phyloP scores from a whole-genome alignment of 2,797 vertebrate species.

The Peromyscus nudipes region DNA sequence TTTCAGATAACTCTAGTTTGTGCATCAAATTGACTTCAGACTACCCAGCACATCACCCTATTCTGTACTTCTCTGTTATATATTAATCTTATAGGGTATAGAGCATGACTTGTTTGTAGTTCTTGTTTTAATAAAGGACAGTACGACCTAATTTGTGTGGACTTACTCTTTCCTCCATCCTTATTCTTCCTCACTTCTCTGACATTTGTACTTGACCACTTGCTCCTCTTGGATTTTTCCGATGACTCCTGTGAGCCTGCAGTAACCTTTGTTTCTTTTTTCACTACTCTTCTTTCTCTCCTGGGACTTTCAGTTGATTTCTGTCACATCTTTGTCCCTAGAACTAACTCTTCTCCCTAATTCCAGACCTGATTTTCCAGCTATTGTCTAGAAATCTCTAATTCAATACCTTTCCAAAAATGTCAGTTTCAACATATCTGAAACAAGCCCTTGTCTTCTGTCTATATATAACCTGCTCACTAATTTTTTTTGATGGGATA shows the following conservation, averaged over 20 bases:
- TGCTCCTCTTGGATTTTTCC: slow-evolving; percentile 11
- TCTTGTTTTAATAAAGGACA: neutral
- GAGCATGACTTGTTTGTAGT: neutral
- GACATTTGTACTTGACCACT: neutral
- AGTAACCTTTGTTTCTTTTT: slow-evolving; percentile 5
- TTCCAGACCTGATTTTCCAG: neutral
- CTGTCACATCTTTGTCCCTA: neutral
- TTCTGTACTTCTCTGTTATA: neutral
- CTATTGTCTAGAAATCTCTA: slow-evolving; percentile 5
- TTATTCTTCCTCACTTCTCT: slow-evolving; percentile 7
- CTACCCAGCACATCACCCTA: neutral
- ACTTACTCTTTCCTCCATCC: neutral
- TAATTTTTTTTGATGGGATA: neutral
- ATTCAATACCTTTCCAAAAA: neutral
- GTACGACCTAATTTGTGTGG: neutral
- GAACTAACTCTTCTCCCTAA: neutral
- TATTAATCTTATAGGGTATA: neutral
- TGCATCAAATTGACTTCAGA: neutral
- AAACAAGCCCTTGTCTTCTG: neutral
- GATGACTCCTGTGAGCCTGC: neutral
- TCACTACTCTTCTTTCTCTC: neutral
- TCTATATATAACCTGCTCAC: neutral
- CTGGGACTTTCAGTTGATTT: neutral
- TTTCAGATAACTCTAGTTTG: neutral
- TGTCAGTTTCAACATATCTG: slow-evolving; percentile 17